Percentiles rank a stretch among this genome's conserved stretches.
phyloP scores from a whole-genome alignment of 2,888 invertebrate genomes.

The Hymenopus coronatus region DNA sequence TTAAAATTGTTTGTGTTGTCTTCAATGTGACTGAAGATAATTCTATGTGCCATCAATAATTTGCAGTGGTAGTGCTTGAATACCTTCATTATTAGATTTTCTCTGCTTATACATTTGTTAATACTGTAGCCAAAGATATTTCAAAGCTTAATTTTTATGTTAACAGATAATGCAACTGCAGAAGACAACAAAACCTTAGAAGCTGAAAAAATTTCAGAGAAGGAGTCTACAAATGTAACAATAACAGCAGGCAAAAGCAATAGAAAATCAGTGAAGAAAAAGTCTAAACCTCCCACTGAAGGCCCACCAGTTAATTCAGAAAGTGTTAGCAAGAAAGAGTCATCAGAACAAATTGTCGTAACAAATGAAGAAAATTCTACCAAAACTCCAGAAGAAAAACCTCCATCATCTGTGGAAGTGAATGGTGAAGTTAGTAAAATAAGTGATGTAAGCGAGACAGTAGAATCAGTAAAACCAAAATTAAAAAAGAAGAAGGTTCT shows the following conservation, averaged over 20 bases:
- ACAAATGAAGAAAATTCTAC: background rate
- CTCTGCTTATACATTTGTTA: background rate
- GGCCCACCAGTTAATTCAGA: slow-evolving; percentile 42
- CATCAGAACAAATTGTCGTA: slow-evolving; percentile 14
- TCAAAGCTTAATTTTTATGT: background rate
- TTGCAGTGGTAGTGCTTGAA: no score
- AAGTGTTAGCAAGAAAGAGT: slow-evolving; percentile 42
- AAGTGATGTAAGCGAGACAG: slow-evolving; percentile 26
- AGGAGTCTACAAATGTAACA: background rate
- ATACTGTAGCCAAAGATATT: background rate
- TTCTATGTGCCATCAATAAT: no score
- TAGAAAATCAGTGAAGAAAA: slow-evolving; percentile 17
- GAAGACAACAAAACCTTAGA: background rate
- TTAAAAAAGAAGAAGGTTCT: slow-evolving; percentile 32
- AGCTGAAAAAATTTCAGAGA: background rate
- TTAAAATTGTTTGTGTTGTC: no score
- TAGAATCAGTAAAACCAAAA: slow-evolving; percentile 20
- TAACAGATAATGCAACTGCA: background rate
- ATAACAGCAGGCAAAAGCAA: background rate
- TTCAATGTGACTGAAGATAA: no score
- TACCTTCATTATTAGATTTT: no score
- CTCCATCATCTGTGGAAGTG: background rate
- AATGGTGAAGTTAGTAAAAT: slow-evolving; percentile 5
- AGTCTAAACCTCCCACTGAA: slow-evolving; percentile 11
- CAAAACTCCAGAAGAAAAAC: background rate